Percentiles rank a stretch among this genome's conserved stretches.
phyloP scores from a whole-genome alignment of 2,888 invertebrate genomes.

The Lochmaea capreae region DNA sequence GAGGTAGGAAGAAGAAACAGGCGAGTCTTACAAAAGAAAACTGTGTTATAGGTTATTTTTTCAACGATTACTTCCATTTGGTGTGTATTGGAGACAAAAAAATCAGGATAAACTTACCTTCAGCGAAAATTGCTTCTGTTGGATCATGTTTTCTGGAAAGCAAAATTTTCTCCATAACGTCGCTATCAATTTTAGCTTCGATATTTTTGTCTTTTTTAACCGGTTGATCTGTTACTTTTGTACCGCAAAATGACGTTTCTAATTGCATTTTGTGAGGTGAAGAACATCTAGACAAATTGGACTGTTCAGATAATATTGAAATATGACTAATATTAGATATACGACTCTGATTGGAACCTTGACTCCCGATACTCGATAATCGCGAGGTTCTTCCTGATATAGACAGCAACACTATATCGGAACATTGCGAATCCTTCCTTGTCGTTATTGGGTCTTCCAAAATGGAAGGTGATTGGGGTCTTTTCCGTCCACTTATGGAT shows the following conservation, averaged over 20 bases:
- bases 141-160: constrained; percentile 74
- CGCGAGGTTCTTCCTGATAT: constrained; percentile 86
- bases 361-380: constrained; percentile 84
- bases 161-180: constrained; percentile 70
- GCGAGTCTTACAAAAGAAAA: no score
- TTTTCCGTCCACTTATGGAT: constrained; percentile 55
- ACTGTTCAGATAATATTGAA: constrained; percentile 70
- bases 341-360: constrained; percentile 69
- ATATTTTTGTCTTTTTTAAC: constrained; percentile 46
- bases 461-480: constrained; percentile 61
- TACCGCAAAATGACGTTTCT: constrained; percentile 92
- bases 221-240: constrained; percentile 70
- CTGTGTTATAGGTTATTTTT: no score
- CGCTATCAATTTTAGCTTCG: constrained; percentile 61
- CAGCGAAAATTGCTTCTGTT: constrained; percentile 73
- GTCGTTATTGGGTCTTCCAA: constrained; percentile 60
- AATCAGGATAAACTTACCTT: constrained; percentile 63
- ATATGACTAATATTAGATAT: constrained; percentile 69
- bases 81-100: no score
- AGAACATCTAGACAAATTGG: constrained; percentile 76
- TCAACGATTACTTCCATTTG: no score
- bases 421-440: constrained; percentile 71
- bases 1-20: no score
- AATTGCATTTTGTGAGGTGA: constrained; percentile 92
- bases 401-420: constrained; percentile 80